These are phyloP conservation scores for Eurytoma californica DNA, from an alignment of 2,888 invertebrate species.

Conservation along the genomic window DNA sequence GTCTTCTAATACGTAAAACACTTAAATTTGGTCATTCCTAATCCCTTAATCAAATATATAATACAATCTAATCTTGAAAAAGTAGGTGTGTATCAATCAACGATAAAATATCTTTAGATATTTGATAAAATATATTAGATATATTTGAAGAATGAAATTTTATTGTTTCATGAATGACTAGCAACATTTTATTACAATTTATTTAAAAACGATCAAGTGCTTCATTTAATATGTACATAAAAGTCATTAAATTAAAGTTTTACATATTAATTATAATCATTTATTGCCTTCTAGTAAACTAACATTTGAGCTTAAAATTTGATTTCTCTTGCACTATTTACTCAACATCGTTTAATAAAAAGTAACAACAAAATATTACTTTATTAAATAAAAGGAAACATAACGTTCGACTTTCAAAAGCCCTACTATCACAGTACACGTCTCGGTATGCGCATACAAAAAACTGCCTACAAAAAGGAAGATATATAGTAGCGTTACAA, in stretches of 20 bases:
- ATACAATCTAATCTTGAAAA: constrained; percentile 30
- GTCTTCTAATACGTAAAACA: not conserved
- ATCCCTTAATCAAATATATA: not conserved
- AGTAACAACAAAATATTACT: no score
- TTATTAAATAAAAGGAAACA: not conserved
- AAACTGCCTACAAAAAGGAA: not conserved
- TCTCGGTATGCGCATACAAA: not conserved
- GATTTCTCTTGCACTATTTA: no score
- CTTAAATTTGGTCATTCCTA: not conserved
- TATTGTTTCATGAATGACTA: constrained; percentile 1
- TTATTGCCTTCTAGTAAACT: no score
- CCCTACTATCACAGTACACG: not conserved
- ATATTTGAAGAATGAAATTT: constrained; percentile 1
- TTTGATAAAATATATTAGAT: constrained; percentile 1
- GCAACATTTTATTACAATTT: not conserved
- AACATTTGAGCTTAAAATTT: no score
- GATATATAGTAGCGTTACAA: not conserved
- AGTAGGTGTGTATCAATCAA: constrained; percentile 4
- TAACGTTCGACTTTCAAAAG: constrained; percentile 1
- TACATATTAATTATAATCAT: no score
- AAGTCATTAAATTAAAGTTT: no score
- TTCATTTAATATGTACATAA: no score
- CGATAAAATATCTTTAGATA: constrained; percentile 16
- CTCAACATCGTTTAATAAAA: no score
- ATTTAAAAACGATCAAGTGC: no score